A percentile compares a stretch with the other conserved stretches of the same genome.
These are phyloP conservation scores for Apodemus speciosus DNA, from an alignment of 2,113 vertebrate species.

Conservation along the genomic window DNA sequence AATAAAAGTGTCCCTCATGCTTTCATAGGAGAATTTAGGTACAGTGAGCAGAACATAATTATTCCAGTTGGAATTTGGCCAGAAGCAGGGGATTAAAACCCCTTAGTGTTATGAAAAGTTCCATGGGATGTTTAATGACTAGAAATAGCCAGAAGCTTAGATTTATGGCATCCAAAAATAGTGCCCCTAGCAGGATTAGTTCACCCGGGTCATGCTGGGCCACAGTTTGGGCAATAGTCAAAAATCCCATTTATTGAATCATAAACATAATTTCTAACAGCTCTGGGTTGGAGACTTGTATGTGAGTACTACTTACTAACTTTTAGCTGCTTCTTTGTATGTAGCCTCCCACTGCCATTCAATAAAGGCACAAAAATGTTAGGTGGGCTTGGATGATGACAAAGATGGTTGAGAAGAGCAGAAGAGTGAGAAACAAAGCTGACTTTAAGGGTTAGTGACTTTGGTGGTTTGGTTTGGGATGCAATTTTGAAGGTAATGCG, in stretches of 20 bases:
- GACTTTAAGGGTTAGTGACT: not conserved
- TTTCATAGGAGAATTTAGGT: conserved; percentile 68
- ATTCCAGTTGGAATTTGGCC: conserved; percentile 74
- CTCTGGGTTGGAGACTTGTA: conserved; percentile 61
- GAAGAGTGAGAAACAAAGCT: not conserved
- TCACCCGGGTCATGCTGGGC: conserved; percentile 73
- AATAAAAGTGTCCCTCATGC: conserved; percentile 30
- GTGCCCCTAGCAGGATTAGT: conserved; percentile 69
- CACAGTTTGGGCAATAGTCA: conserved; percentile 73
- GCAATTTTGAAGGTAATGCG: not conserved
- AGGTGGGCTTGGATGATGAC: conserved; percentile 17
- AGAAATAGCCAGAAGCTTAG: conserved; percentile 78
- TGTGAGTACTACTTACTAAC: conserved; percentile 62
- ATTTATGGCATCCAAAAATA: conserved; percentile 78
- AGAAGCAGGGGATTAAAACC: conserved; percentile 78
- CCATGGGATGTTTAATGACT: conserved; percentile 79
- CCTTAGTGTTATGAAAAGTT: conserved; percentile 80
- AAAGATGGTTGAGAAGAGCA: not conserved
- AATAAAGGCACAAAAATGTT: conserved; percentile 37
- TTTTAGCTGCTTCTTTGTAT: conserved; percentile 60
- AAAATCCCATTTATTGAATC: conserved; percentile 74
- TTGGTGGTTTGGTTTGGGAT: not conserved
- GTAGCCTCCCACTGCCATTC: conserved; percentile 44
- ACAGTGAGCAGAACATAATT: conserved; percentile 71
- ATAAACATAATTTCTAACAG: conserved; percentile 76